phyloP scores from a whole-genome alignment of 2,888 invertebrate genomes.

The Dynastes grantii region DNA sequence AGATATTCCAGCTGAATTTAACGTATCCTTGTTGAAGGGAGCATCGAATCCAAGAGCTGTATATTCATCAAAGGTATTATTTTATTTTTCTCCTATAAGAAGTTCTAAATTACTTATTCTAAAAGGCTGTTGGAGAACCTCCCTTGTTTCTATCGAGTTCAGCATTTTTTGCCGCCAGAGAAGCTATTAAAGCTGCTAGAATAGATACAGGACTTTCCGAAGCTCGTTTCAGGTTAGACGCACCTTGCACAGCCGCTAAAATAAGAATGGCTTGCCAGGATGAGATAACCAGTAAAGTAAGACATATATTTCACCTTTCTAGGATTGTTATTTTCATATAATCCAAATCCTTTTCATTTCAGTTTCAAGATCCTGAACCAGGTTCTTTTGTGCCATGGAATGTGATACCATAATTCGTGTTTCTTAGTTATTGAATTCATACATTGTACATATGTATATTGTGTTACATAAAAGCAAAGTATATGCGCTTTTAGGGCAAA shows the following conservation, averaged over 20 bases:
- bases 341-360: slow-evolving; percentile 63
- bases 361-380: slow-evolving; percentile 75
- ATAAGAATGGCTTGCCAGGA: slow-evolving; percentile 94
- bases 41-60: slow-evolving; percentile 92
- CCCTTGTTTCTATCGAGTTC: slow-evolving; percentile 93
- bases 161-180: slow-evolving; percentile 91
- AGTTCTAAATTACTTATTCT: too few species aligned
- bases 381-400: slow-evolving; percentile 79
- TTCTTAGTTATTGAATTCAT: not conserved
- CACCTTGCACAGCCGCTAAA: slow-evolving; percentile 91
- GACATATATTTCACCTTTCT: not conserved
- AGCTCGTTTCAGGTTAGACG: slow-evolving; percentile 77
- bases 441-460: not conserved
- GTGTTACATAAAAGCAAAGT: not conserved
- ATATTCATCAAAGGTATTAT: slow-evolving; percentile 91
- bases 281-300: slow-evolving; percentile 81
- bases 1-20: slow-evolving; percentile 93
- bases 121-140: slow-evolving; percentile 93
- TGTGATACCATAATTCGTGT: slow-evolving; percentile 72
- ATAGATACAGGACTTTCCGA: slow-evolving; percentile 76
- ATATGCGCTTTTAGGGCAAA: too few species aligned
- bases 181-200: slow-evolving; percentile 87
- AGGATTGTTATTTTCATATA: not conserved
- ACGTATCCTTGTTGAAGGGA: slow-evolving; percentile 93
- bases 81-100: not conserved